phyloP scores from a whole-genome alignment of 2,797 vertebrate genomes.

The Hylomyscus alleni region DNA sequence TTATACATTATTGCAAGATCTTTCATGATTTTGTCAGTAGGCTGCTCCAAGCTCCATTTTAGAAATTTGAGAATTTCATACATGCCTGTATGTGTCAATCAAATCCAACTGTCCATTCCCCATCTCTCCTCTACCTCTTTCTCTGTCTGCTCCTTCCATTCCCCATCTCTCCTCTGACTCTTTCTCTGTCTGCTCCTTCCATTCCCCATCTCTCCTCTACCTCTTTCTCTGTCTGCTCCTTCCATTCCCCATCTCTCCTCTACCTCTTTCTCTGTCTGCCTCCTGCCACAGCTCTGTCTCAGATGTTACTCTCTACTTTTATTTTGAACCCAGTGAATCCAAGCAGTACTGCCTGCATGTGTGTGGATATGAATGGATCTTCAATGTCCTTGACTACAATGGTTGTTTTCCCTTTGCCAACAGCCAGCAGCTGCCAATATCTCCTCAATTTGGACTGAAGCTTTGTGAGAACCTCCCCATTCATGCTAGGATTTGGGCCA shows the following conservation, averaged over 20 bases:
- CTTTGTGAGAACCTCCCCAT: too few species aligned
- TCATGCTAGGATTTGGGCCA: too few species aligned
- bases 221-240: background rate
- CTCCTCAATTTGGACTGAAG: background rate
- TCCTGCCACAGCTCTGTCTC: background rate
- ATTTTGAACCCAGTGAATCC: background rate
- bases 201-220: too few species aligned
- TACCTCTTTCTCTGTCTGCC: background rate
- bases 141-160: too few species aligned
- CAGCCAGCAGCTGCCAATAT: background rate
- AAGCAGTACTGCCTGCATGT: too few species aligned
- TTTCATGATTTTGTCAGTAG: background rate
- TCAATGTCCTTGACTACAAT: too few species aligned
- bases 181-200: background rate
- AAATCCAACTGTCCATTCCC: background rate
- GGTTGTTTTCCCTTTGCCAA: background rate
- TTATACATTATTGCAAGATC: background rate
- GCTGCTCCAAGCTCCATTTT: background rate
- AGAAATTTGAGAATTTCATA: background rate
- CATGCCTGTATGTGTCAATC: background rate
- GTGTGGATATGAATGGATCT: background rate
- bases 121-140: background rate
- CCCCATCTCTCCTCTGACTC: too few species aligned
- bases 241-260: too few species aligned
- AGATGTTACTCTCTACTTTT: background rate